Evolutionary conservation across 1,140 invertebrate species (phyloP).

Genomic region (Berghia stephanieae): DNA sequence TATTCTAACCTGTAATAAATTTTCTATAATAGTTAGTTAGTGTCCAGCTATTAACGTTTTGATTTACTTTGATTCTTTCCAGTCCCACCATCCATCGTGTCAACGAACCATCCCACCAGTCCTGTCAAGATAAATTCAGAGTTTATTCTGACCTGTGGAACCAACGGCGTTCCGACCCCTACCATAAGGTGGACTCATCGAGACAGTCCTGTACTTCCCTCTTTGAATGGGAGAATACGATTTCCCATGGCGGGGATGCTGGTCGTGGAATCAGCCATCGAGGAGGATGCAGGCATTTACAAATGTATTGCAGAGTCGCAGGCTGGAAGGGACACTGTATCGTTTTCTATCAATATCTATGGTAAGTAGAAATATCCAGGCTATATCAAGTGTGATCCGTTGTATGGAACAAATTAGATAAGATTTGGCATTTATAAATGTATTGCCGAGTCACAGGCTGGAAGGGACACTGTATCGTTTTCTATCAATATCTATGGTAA

Average conservation of each 20-base stretch:
- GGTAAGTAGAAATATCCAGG: conserved; percentile 26
- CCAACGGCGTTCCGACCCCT: conserved; percentile 17
- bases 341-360: conserved; percentile 12
- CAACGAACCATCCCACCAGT: background rate
- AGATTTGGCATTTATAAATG: conserved; percentile 28
- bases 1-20: background rate
- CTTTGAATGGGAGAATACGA: conserved; percentile 20
- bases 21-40: too few relatives aligned
- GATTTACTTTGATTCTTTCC: too few relatives aligned
- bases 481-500: conserved; percentile 26
- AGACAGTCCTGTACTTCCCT: background rate
- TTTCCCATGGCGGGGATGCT: background rate
- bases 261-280: conserved; percentile 14
- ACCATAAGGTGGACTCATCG: background rate
- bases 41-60: too few relatives aligned
- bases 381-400: too few relatives aligned
- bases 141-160: conserved; percentile 1
- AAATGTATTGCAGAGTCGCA: conserved; percentile 10
- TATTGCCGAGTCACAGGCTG: background rate
- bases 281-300: conserved; percentile 19
- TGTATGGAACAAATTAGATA: too few relatives aligned
- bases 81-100: conserved; percentile 12
- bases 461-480: background rate
- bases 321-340: background rate
- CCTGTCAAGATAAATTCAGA: background rate